A percentile compares a stretch with the other conserved stretches of the same genome.
Evolutionary conservation across 1,140 invertebrate genomes (phyloP).

Genomic region (Trachymyrmex cornetzi): DNA sequence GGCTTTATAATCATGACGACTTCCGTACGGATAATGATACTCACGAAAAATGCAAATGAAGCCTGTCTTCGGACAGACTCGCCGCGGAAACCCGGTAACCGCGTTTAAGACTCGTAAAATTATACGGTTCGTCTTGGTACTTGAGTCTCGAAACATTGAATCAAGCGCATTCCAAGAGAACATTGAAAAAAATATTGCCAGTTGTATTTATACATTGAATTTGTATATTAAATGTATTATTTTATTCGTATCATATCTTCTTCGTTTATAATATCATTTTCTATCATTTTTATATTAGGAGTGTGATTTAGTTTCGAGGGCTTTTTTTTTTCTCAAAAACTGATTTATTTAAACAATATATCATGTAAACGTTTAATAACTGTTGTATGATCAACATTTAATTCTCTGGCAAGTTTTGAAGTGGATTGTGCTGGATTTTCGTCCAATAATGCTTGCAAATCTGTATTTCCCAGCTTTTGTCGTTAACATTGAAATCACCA

Average conservation of each 20-base stretch:
- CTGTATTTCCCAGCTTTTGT: no score
- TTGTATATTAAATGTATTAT: background rate
- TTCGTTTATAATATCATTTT: background rate
- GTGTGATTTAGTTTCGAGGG: no score
- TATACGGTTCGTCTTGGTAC: conserved; percentile 38
- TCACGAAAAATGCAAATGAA: conserved; percentile 57
- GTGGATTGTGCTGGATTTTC: no score
- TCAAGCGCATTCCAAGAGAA: conserved; percentile 16
- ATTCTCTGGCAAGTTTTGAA: no score
- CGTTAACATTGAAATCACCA: no score
- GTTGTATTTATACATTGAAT: background rate
- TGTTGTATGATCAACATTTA: no score
- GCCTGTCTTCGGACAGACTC: conserved; percentile 23
- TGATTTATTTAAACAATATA: no score
- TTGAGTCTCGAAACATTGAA: conserved; percentile 26
- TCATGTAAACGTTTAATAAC: no score
- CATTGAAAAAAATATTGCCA: conserved; percentile 13
- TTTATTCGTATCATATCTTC: background rate
- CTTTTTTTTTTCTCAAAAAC: no score
- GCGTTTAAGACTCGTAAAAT: conserved; percentile 52
- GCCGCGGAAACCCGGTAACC: conserved; percentile 50
- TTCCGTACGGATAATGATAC: conserved; percentile 42
- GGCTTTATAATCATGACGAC: conserved; percentile 25
- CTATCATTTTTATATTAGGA: no score
- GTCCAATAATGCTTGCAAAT: no score